Evolutionary conservation across 2,888 invertebrate species (phyloP).

Genomic region (Chalcis sispes): DNA sequence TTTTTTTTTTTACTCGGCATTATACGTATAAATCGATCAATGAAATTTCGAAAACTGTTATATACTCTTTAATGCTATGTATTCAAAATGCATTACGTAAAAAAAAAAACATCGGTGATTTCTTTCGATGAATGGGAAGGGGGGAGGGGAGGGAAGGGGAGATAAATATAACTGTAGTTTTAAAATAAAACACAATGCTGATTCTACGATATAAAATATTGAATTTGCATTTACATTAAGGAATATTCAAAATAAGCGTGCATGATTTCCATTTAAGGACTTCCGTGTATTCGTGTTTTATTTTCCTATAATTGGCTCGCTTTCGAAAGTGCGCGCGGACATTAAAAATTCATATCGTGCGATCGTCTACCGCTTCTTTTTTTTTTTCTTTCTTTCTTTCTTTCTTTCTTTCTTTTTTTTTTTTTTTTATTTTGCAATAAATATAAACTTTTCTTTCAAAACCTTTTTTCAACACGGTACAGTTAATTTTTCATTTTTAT

Average conservation of each 20-base stretch:
- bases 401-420: too few relatives aligned
- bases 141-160: too few relatives aligned
- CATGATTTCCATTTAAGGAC: constrained; percentile 28
- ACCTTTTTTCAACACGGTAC: neutral
- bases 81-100: too few relatives aligned
- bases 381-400: too few relatives aligned
- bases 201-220: constrained; percentile 19
- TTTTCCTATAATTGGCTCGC: constrained; percentile 29
- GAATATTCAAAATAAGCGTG: constrained; percentile 12
- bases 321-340: constrained; percentile 10
- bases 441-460: neutral
- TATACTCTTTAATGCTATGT: neutral
- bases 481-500: neutral
- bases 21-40: neutral
- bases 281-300: constrained; percentile 21
- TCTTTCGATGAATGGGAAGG: too few relatives aligned
- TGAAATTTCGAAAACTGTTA: neutral
- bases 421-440: constrained; percentile 7
- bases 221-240: constrained; percentile 30
- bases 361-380: neutral
- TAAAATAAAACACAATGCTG: neutral
- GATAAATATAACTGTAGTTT: neutral
- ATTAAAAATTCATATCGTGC: constrained; percentile 33
- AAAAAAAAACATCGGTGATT: too few relatives aligned
- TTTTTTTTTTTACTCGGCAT: neutral